A percentile compares a stretch with the other conserved stretches of the same genome.
Evolutionary conservation across 2,797 vertebrate genomes (phyloP).

Genomic region (Diceros bicornis): DNA sequence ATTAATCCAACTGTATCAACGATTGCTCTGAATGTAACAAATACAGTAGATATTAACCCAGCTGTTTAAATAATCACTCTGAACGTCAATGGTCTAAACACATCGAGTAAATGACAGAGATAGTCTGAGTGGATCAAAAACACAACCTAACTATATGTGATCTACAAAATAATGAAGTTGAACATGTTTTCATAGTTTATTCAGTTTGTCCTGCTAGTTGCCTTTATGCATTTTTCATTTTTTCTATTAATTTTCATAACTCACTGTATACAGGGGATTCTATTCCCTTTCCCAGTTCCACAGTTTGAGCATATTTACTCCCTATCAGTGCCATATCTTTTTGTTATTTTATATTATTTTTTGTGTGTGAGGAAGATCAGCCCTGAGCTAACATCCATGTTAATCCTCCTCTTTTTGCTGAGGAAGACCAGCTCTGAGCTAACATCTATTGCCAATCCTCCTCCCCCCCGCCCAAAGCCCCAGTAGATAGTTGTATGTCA

Average conservation of each 20-base stretch:
- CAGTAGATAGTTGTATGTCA: no score
- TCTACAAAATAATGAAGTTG: accelerated
- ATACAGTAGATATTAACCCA: no score
- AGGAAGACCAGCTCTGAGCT: no score
- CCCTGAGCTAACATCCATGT: no score
- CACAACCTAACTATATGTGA: accelerated
- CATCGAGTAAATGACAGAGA: no score
- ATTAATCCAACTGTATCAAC: background rate
- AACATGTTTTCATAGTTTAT: background rate
- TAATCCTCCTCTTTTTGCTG: no score
- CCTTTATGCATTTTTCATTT: background rate
- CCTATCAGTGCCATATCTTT: background rate
- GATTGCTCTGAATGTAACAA: no score
- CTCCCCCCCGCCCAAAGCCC: no score
- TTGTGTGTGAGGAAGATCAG: no score
- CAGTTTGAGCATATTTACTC: background rate
- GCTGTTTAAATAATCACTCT: no score
- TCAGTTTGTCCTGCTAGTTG: accelerated
- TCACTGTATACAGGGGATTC: accelerated
- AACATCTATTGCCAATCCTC: no score
- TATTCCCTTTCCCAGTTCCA: background rate
- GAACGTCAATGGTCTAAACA: no score
- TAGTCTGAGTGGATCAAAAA: background rate
- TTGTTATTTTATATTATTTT: background rate
- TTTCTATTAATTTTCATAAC: background rate